Conservation (phyloP, 2,888 invertebrate genomes). For the Drosophila nigricruria region DNA sequence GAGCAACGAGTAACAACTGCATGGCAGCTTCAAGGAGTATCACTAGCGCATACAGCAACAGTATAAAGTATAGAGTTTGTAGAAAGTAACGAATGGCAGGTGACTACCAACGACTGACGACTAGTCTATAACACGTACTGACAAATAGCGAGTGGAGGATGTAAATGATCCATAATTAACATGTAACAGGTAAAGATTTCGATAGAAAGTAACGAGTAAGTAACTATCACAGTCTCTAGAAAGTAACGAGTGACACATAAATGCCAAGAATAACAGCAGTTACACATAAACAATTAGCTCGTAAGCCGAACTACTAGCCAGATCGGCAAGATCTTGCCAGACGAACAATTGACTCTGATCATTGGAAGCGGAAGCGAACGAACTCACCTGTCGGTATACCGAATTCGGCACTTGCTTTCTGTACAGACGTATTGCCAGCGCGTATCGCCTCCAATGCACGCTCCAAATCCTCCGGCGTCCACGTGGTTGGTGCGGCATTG, state of each 20-base stretch:
- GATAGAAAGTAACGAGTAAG: neutral
- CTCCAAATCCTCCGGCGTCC: constrained; percentile 94
- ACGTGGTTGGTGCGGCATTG: constrained; percentile 95
- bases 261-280: neutral
- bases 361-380: constrained; percentile 1
- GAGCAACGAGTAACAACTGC: neutral
- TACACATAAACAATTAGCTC: neutral
- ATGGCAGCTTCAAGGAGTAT: too few species aligned
- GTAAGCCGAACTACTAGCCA: neutral
- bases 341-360: neutral
- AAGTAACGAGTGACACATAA: neutral
- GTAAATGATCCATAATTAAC: too few species aligned
- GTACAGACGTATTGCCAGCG: constrained; percentile 92
- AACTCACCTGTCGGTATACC: constrained; percentile 92
- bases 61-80: too few species aligned
- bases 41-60: too few species aligned
- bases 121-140: neutral
- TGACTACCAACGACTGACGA: neutral
- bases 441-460: constrained; percentile 93
- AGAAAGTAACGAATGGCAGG: neutral
- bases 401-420: constrained; percentile 93
- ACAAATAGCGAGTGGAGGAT: too few species aligned
- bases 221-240: neutral
- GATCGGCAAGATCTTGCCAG: neutral
- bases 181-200: too few species aligned